A percentile compares a stretch with the other conserved stretches of the same genome.
Evolutionary conservation across 2,888 invertebrate species (phyloP).

Genomic region (Celastrina argiolus): DNA sequence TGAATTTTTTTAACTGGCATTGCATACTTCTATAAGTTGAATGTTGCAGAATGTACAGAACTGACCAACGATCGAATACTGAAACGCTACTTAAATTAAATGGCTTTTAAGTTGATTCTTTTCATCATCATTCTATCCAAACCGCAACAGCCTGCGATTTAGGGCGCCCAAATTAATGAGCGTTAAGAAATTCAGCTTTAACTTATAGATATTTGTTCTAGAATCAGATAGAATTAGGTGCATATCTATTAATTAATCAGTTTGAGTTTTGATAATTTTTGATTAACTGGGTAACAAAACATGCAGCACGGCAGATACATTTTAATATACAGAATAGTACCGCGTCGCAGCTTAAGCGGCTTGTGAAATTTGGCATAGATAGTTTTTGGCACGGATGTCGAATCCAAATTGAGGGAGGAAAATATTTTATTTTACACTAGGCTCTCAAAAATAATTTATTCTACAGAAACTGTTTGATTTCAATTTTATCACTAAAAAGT

Average conservation of each 20-base stretch:
- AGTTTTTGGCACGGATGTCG: constrained; percentile 15
- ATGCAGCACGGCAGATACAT: not conserved
- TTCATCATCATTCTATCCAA: no score
- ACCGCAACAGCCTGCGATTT: no score
- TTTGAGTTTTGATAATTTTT: no score
- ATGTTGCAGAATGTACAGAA: not conserved
- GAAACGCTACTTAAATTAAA: no score
- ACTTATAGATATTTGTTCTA: no score
- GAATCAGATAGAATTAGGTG: no score
- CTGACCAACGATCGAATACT: no score
- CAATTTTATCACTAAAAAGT: not conserved
- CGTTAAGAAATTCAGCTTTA: no score
- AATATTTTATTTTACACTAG: not conserved
- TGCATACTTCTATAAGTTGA: not conserved
- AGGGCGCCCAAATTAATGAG: no score
- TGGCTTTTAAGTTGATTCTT: no score
- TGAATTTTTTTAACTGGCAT: not conserved
- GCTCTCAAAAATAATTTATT: not conserved
- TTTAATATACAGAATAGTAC: not conserved
- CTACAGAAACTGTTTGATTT: not conserved
- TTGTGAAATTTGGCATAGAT: constrained; percentile 14
- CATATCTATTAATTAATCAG: no score
- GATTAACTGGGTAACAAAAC: not conserved
- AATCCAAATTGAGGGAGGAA: not conserved
- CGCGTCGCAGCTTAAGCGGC: not conserved